phyloP scores from a whole-genome alignment of 2,113 vertebrate genomes.

The Paratilapia polleni region DNA sequence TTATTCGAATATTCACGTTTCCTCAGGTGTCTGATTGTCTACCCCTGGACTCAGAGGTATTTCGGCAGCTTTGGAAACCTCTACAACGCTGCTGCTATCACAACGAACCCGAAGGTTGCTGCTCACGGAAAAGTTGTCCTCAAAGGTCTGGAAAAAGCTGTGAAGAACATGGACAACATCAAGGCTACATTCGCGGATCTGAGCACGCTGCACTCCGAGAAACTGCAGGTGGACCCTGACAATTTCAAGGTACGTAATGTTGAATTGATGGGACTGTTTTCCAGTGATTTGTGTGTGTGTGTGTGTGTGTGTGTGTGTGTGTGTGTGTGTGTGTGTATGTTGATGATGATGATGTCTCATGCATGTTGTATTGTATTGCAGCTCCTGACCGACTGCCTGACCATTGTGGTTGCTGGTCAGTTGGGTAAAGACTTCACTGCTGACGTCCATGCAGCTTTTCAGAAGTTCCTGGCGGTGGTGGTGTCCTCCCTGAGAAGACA shows the following conservation, averaged over 20 bases:
- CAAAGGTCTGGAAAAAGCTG: slow-evolving; percentile 78
- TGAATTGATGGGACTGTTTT: neutral
- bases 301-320: no score
- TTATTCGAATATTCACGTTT: no score
- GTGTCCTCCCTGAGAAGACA: slow-evolving; percentile 82
- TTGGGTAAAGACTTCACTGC: slow-evolving; percentile 74
- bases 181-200: slow-evolving; percentile 78
- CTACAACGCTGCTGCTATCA: slow-evolving; percentile 75
- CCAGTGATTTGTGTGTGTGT: neutral
- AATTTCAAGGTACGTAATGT: slow-evolving; percentile 63
- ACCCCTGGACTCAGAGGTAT: no score
- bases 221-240: slow-evolving; percentile 86
- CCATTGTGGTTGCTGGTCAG: slow-evolving; percentile 75
- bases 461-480: slow-evolving; percentile 86
- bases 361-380: slow-evolving; percentile 53
- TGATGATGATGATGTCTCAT: neutral
- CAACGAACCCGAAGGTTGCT: slow-evolving; percentile 75
- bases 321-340: no score
- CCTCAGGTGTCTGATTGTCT: no score
- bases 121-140: slow-evolving; percentile 81
- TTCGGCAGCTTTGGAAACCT: no score
- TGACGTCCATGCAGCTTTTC: slow-evolving; percentile 73
- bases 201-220: slow-evolving; percentile 84
- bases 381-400: slow-evolving; percentile 85
- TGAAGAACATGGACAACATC: slow-evolving; percentile 83